phyloP scores from a whole-genome alignment of 2,888 invertebrate species.

The Pandemis heparana region DNA sequence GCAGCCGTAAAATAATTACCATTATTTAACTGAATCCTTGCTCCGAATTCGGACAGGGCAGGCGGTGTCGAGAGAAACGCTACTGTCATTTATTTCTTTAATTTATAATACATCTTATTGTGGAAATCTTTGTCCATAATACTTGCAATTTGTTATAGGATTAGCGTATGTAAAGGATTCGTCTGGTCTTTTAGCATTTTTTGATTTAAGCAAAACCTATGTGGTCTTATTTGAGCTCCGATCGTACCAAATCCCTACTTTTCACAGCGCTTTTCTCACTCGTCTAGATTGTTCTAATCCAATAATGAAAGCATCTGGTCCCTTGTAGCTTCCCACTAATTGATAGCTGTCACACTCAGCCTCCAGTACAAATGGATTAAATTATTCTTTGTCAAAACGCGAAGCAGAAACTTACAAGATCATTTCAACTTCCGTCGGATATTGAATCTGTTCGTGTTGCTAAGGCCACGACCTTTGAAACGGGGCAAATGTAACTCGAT shows the following conservation, averaged over 20 bases:
- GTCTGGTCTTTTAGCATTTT: too few species aligned
- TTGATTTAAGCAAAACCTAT: too few species aligned
- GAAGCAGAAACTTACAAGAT: neutral
- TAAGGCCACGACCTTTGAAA: neutral
- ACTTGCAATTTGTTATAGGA: too few species aligned
- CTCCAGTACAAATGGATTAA: neutral
- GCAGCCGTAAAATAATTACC: neutral
- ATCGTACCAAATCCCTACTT: too few species aligned
- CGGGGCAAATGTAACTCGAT: neutral
- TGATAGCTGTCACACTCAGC: neutral
- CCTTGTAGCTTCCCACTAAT: neutral
- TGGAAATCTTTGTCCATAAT: too few species aligned
- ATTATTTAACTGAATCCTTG: neutral
- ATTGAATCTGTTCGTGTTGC: constrained; percentile 5
- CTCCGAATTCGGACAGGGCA: neutral
- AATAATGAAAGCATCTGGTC: too few species aligned
- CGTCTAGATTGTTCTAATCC: too few species aligned
- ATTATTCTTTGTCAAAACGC: constrained; percentile 15
- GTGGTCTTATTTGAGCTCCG: too few species aligned
- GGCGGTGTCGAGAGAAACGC: neutral
- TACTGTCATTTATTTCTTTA: neutral
- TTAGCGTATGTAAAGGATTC: too few species aligned
- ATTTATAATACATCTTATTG: neutral
- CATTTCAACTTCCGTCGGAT: neutral
- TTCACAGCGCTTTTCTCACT: too few species aligned